Percentiles rank a stretch among this genome's conserved stretches.
These are phyloP conservation scores for Cyprinodon tularosa DNA, from an alignment of 2,113 vertebrate species.

Conservation along the genomic window DNA sequence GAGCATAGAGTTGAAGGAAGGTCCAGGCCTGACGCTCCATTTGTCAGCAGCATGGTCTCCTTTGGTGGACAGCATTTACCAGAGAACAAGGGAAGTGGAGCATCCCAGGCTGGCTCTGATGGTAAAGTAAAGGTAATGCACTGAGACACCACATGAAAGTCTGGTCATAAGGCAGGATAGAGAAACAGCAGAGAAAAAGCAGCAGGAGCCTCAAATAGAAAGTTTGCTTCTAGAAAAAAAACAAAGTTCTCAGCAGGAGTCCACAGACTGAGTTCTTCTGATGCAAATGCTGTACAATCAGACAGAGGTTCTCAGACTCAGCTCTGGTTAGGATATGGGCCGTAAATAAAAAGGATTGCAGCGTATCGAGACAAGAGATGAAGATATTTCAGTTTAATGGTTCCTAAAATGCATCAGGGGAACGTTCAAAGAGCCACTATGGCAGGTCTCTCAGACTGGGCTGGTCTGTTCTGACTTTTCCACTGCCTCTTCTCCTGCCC, in stretches of 20 bases:
- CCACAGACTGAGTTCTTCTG: background rate
- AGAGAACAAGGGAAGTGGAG: slow-evolving; percentile 66
- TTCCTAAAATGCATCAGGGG: slow-evolving; percentile 35
- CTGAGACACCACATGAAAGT: slow-evolving; percentile 67
- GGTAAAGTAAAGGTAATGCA: slow-evolving; percentile 46
- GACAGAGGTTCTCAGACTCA: slow-evolving; percentile 34
- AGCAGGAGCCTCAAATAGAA: slow-evolving; percentile 23
- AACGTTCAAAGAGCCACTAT: slow-evolving; percentile 5
- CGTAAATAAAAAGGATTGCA: slow-evolving; percentile 68
- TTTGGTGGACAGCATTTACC: slow-evolving; percentile 31
- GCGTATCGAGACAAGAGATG: slow-evolving; percentile 27
- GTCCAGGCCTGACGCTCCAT: slow-evolving; percentile 44
- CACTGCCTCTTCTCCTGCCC: background rate
- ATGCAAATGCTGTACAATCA: slow-evolving; percentile 34
- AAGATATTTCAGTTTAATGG: slow-evolving; percentile 42
- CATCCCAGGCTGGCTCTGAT: slow-evolving; percentile 35
- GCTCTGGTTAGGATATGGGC: slow-evolving; percentile 36
- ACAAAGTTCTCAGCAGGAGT: slow-evolving; percentile 50
- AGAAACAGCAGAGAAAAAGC: slow-evolving; percentile 21
- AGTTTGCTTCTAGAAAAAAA: slow-evolving; percentile 18
- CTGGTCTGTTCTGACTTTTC: background rate
- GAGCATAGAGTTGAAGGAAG: slow-evolving; percentile 59
- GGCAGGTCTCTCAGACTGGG: slow-evolving; percentile 11
- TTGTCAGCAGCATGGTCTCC: slow-evolving; percentile 46
- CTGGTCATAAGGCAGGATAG: slow-evolving; percentile 25